These are phyloP conservation scores for Loriculus beryllinus DNA, from an alignment of 2,797 vertebrate species.

Conservation along the genomic window DNA sequence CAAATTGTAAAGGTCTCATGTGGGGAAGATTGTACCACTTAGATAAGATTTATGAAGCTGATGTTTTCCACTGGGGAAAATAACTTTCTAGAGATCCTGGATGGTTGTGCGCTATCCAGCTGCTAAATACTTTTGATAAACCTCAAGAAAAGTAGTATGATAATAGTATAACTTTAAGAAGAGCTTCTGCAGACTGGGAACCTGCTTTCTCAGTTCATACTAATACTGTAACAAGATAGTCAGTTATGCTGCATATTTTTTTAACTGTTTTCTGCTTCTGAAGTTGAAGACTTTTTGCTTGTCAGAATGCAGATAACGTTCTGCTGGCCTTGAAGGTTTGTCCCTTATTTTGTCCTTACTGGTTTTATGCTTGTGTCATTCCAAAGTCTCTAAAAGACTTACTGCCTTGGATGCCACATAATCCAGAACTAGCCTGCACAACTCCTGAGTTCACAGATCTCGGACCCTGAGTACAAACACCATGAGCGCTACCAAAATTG, in stretches of 20 bases:
- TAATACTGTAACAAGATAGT: neutral
- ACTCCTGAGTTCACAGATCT: neutral
- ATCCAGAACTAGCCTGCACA: neutral
- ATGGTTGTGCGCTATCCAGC: neutral
- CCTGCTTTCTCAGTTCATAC: neutral
- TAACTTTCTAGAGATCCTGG: constrained; percentile 9
- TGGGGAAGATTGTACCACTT: neutral
- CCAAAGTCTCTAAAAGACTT: neutral
- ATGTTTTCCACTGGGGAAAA: neutral
- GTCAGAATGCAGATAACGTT: neutral
- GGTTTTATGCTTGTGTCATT: neutral
- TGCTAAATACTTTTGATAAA: neutral
- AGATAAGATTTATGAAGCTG: constrained; percentile 19
- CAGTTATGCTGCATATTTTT: neutral
- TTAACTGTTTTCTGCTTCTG: neutral
- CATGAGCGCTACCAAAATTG: neutral
- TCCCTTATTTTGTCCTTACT: neutral
- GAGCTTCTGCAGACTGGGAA: neutral
- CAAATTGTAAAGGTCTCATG: neutral
- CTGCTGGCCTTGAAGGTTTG: neutral
- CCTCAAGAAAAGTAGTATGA: neutral
- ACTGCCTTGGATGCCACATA: neutral
- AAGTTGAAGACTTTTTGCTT: neutral
- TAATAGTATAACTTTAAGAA: neutral
- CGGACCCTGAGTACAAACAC: neutral